phyloP scores from a whole-genome alignment of 1,140 invertebrate genomes.

The Hesperophylax magnus region DNA sequence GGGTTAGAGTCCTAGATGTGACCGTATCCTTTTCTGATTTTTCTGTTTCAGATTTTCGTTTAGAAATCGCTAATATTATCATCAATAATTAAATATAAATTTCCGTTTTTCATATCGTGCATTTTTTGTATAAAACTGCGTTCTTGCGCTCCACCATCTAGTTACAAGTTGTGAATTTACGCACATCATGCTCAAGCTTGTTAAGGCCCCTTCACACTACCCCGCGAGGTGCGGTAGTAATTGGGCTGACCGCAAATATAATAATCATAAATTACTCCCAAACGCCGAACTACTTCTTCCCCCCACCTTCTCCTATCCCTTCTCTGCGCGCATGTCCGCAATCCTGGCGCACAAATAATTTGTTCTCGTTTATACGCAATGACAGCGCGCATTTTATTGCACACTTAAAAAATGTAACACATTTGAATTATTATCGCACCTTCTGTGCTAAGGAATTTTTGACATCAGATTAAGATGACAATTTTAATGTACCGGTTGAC shows the following conservation, averaged over 20 bases:
- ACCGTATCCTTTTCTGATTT: too few species aligned
- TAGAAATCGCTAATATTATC: too few species aligned
- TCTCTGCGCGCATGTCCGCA: background rate
- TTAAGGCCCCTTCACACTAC: slow-evolving; percentile 4
- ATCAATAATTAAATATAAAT: too few species aligned
- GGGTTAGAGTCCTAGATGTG: too few species aligned
- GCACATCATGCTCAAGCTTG: slow-evolving; percentile 31
- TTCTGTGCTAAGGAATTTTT: slow-evolving; percentile 7
- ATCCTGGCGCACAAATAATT: slow-evolving; percentile 44
- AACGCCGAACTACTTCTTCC: background rate
- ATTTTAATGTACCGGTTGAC: background rate
- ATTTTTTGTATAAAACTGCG: background rate
- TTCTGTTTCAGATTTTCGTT: too few species aligned
- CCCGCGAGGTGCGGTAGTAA: slow-evolving; percentile 41
- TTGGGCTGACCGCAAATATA: slow-evolving; percentile 42
- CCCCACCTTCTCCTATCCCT: too few species aligned
- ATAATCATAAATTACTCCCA: slow-evolving; percentile 41
- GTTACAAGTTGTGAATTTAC: slow-evolving; percentile 1
- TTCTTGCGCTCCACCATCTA: background rate
- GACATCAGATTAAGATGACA: slow-evolving; percentile 7
- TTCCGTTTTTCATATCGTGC: too few species aligned
- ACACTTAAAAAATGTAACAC: slow-evolving; percentile 8
- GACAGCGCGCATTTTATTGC: slow-evolving; percentile 42
- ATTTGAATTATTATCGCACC: slow-evolving; percentile 11
- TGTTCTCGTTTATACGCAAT: slow-evolving; percentile 45